phyloP scores from a whole-genome alignment of 1,140 invertebrate genomes.

The Belonocnema kinseyi region DNA sequence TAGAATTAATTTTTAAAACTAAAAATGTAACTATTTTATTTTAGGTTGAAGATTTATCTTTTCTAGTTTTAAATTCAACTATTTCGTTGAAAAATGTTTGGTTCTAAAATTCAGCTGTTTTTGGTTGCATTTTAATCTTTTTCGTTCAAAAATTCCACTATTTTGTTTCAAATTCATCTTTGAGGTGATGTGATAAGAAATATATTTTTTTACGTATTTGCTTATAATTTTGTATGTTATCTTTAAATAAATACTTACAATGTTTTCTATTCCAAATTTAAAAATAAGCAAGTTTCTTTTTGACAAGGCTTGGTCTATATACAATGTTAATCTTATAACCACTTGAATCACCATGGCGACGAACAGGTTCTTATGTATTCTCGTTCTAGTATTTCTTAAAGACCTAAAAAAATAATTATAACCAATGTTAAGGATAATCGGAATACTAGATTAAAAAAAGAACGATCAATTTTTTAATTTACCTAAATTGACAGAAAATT shows the following conservation, averaged over 20 bases:
- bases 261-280: slow-evolving; percentile 84
- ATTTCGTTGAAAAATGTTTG: no score
- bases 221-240: no score
- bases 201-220: no score
- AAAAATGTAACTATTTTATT: no score
- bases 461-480: slow-evolving; percentile 48
- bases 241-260: slow-evolving; percentile 76
- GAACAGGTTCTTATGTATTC: slow-evolving; percentile 92
- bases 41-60: no score
- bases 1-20: no score
- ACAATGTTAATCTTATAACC: slow-evolving; percentile 87
- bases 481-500: slow-evolving; percentile 90
- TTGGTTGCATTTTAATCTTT: no score
- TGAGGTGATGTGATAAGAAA: no score
- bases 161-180: no score
- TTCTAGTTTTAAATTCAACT: no score
- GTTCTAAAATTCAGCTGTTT: no score
- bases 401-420: slow-evolving; percentile 75
- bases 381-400: slow-evolving; percentile 89
- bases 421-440: neutral
- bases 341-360: slow-evolving; percentile 91
- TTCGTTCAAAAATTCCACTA: no score
- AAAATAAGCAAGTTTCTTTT: slow-evolving; percentile 58
- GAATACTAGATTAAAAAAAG: neutral
- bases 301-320: slow-evolving; percentile 86